Conservation (phyloP, 2,113 vertebrate species). For the Vulpes ferrilata region DNA sequence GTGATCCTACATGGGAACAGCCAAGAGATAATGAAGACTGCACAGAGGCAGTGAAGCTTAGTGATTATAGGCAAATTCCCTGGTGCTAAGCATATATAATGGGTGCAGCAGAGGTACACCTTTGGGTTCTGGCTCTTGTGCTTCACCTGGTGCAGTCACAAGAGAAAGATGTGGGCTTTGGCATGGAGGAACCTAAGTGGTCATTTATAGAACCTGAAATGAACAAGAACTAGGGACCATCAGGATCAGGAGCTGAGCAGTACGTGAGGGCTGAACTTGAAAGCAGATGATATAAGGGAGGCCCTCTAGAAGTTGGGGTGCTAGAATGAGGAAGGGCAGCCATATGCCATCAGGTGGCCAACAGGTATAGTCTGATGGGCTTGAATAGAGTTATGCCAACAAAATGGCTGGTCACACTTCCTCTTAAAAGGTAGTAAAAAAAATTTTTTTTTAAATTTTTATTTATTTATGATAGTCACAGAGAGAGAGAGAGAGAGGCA, state of each 20-base stretch:
- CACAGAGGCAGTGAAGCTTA: neutral
- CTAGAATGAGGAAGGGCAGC: neutral
- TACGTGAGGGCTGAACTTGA: neutral
- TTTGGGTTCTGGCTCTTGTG: neutral
- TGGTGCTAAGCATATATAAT: neutral
- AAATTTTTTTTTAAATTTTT: neutral
- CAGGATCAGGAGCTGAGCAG: too few relatives aligned
- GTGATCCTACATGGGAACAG: neutral
- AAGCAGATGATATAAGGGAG: neutral
- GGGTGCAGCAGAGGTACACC: too few relatives aligned
- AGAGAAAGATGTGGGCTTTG: neutral
- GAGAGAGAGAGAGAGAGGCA: too few relatives aligned
- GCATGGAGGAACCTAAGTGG: neutral
- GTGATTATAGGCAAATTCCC: neutral
- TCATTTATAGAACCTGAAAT: neutral
- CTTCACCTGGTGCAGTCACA: neutral
- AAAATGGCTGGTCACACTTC: neutral
- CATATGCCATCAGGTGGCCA: neutral
- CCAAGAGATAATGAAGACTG: neutral
- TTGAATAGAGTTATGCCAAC: neutral
- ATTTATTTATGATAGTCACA: too few relatives aligned
- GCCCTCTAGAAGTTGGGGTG: neutral
- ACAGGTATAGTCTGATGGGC: neutral
- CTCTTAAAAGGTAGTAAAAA: slow-evolving; percentile 12
- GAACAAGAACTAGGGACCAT: neutral